Evolutionary conservation across 2,113 vertebrate species (phyloP), one percentile per base, ranked within the genome.

Genomic region (Porphyrio hochstetteri): DNA sequence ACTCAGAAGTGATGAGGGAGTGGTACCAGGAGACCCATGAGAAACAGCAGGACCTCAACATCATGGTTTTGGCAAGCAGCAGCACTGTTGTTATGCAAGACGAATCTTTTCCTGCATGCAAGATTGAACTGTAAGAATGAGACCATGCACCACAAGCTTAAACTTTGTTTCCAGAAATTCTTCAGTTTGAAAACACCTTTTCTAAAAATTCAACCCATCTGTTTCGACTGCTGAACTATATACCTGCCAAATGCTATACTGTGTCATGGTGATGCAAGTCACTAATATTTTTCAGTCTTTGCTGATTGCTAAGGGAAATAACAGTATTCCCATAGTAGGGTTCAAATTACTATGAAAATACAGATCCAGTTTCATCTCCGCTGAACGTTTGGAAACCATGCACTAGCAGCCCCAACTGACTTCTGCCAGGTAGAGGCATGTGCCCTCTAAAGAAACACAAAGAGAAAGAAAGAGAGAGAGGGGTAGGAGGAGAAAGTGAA

Each of bases 1-100:
- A 99, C 97, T 99, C 99, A 2, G 99, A 99, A 94, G 99, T 99
- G 92, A 99, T 99, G 99, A 98, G 99, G 77, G 99, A 99, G 94
- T 99, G 99, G 99, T 99, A 99, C 95, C 99, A 99, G 96, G 98
- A 99, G 94, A 99, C 99, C 82, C 99, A 99, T 7, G 99, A 99
- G 97, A 99, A 99, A 93, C 99, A 99, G 95, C 99, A 99, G 88
- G 98, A 99, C 87, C 98, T 99, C 77, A 99, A 99, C 98, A 99
- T 99, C 96, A 99, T 99, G 99, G 99, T 99, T 94, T 97, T 99
- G 95, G 99, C 99, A 72, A 99, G 99, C 98, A 99, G 99, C 98
- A 99, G 99, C 98, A 99, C 99, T 5, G 99, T 99, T 50, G 99
- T 99, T 92, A 99, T 99, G 99, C 99, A 99, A 98, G 99, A 99